These are phyloP conservation scores for Penelope pileata DNA, from an alignment of 2,113 vertebrate genomes.

Conservation along the genomic window DNA sequence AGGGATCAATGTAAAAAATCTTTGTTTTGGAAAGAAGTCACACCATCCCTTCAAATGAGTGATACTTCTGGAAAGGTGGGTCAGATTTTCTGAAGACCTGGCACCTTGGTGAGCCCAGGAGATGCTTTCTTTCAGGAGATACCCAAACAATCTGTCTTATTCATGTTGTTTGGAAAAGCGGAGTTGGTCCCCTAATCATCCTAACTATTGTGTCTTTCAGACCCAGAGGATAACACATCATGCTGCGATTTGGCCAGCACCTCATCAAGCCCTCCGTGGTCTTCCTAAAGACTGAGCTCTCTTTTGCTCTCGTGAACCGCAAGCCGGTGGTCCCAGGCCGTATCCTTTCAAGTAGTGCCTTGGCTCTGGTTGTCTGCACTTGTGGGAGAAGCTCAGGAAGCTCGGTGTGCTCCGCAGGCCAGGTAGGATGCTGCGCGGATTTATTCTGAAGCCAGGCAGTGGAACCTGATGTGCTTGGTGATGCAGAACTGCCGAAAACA, in stretches of 20 bases:
- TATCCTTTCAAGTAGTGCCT: slow-evolving; percentile 80
- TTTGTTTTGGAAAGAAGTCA: background rate
- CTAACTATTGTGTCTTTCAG: slow-evolving; percentile 42
- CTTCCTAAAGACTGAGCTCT: slow-evolving; percentile 86
- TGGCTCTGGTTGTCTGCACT: accelerated
- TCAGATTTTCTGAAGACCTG: background rate
- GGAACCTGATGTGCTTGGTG: slow-evolving; percentile 66
- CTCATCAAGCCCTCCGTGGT: slow-evolving; percentile 84
- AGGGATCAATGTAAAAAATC: background rate
- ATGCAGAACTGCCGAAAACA: slow-evolving; percentile 70
- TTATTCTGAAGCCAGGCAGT: slow-evolving; percentile 61
- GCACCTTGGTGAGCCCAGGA: background rate
- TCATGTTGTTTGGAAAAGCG: background rate
- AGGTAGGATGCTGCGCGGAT: slow-evolving; percentile 71
- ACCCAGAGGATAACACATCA: background rate
- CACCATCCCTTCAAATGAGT: accelerated
- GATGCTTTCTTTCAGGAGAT: background rate
- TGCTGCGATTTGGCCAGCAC: slow-evolving; percentile 88
- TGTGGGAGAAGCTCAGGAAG: background rate
- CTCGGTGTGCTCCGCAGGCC: background rate
- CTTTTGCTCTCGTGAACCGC: slow-evolving; percentile 89
- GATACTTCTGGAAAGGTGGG: background rate
- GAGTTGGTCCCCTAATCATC: background rate
- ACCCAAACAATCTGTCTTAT: background rate
- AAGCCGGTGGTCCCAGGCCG: slow-evolving; percentile 87